These are phyloP conservation scores for Gadopsis marmoratus DNA, from an alignment of 2,797 vertebrate species.

Conservation along the genomic window DNA sequence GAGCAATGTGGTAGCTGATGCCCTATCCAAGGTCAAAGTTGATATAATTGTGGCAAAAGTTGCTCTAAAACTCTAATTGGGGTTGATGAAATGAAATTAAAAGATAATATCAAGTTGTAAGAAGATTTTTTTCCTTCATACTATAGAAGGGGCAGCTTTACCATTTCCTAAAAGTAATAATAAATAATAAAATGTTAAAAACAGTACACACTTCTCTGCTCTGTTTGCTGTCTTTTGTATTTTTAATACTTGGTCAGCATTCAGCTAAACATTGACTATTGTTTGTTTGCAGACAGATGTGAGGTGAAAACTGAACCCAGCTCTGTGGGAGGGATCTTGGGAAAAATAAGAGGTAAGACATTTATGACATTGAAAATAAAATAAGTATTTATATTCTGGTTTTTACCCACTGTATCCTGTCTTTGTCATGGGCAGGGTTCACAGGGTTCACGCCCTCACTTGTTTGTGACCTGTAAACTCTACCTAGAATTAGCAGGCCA, in stretches of 20 bases:
- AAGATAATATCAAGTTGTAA: not conserved
- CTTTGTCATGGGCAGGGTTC: not conserved
- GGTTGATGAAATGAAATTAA: not conserved
- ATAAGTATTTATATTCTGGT: not conserved
- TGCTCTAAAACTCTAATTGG: not conserved
- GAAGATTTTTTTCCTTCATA: not conserved
- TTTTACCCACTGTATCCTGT: not conserved
- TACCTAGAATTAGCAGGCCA: not conserved
- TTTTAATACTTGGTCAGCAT: not conserved
- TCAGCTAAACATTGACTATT: conserved; percentile 14
- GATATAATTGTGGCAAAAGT: not conserved
- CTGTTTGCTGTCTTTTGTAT: not conserved
- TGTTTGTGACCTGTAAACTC: not conserved
- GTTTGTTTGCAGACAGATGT: conserved; percentile 84
- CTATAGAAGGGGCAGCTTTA: not conserved
- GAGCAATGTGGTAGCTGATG: too few relatives aligned
- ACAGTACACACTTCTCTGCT: not conserved
- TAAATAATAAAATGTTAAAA: not conserved
- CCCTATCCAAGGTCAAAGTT: not conserved
- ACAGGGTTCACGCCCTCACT: not conserved
- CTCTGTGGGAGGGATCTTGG: conserved; percentile 90
- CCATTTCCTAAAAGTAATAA: not conserved
- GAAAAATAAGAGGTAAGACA: conserved; percentile 91
- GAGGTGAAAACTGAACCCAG: conserved; percentile 91
- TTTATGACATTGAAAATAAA: not conserved